Evolutionary conservation across 30 jellyfish, hydroid and myxozoan genomes (phyloP).

Genomic region (Turritopsis dohrnii): DNA sequence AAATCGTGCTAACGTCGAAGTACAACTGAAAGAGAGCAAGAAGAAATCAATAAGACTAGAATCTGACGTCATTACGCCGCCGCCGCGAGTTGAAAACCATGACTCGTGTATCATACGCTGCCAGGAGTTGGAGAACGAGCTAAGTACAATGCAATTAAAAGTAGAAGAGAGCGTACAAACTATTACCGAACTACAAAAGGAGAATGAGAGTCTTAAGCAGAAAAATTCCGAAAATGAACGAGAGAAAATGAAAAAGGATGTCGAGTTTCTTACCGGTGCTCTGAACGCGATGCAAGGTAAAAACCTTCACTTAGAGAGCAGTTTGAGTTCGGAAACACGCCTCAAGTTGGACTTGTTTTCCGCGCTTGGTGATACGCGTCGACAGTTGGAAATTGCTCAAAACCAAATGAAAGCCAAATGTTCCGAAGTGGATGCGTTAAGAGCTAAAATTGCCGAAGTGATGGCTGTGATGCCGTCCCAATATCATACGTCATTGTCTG

Average conservation of each 20-base stretch:
- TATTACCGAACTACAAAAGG: constrained; percentile 60
- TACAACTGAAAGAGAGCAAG: constrained; percentile 73
- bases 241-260: constrained; percentile 80
- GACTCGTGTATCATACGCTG: constrained; percentile 82
- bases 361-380: constrained; percentile 97
- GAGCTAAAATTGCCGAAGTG: constrained; percentile 91
- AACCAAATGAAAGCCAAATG: constrained; percentile 68
- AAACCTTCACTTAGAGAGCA: constrained; percentile 91
- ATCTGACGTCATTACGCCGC: constrained; percentile 41
- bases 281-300: constrained; percentile 94
- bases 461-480: constrained; percentile 99
- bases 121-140: constrained; percentile 85
- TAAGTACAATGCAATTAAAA: constrained; percentile 51
- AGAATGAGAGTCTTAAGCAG: constrained; percentile 56
- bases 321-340: constrained; percentile 97
- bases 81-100: constrained; percentile 68
- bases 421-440: constrained; percentile 75
- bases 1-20: constrained; percentile 51
- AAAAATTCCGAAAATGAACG: constrained; percentile 66
- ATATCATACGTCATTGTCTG: constrained; percentile 59
- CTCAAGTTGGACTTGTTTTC: constrained; percentile 90
- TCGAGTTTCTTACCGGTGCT: constrained; percentile 83
- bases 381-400: constrained; percentile 91
- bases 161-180: constrained; percentile 43
- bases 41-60: constrained; percentile 41